Base-by-base conservation (phyloP, 2,113 vertebrate species). In the Rhinichthys klamathensis region DNA sequence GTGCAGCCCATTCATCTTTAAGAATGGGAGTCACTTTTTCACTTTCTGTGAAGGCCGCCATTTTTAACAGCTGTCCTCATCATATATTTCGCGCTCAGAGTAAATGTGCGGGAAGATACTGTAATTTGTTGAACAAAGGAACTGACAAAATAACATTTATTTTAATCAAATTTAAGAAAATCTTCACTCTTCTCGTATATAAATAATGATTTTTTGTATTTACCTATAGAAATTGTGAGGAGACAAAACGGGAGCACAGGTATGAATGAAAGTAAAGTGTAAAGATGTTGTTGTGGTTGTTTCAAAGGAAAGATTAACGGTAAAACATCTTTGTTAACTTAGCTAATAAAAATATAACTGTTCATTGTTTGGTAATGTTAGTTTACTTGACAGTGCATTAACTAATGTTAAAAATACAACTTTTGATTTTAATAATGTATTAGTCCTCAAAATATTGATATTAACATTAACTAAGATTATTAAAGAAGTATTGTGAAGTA, bases 1-100 rank as follows among this genome's bases (percentile, higher is more conserved):
- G 92, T 94, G 95, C 92, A 93, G 89, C 93, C 94, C 94, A 96
- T 98, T 96, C 94, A 95, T 96, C 96, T 96, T 96, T 92, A 89
- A 90, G 85, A 87, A 90, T 21, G 56, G 75, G 90, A 56, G 58
- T 77, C 58, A 75, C 60, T 80, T 74, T 78, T 78, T 72, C 67
- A 60, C 83, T 63, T 44, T 9, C 58, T 2, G 51, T 82, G 77
- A 60, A 60, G 46, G 77, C 70, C 61, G 73, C 73, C 63, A 76
- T 25, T 79, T 78, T 51, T 83, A 83, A 67, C 51, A 60, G 10
- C 61, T 46, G n/a, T 72, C 63, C 63, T 69, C 23, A 54, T 82
- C 73, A 21, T 27, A 65, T 79, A 80, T 87, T 61, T 41, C 49
- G 49, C 61, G 30, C 70, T 16, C n/a, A 15, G n/a, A 67, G 69